Percentiles rank a stretch among this genome's conserved stretches.
phyloP scores from a whole-genome alignment of 2,888 invertebrate species.

The Cordilura impudica region DNA sequence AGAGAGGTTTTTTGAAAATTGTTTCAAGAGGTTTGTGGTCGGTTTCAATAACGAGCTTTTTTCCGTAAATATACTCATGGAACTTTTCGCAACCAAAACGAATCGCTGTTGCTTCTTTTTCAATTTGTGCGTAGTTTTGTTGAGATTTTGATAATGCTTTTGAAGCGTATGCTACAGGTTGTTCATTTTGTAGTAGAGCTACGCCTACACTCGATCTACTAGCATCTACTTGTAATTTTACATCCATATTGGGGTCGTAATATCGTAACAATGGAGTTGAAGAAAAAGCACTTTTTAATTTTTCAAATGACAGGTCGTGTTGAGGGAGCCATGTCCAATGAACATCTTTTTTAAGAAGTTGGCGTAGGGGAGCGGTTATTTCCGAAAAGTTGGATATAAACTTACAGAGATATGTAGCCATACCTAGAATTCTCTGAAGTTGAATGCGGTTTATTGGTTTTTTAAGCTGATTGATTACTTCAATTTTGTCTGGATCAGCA shows the following conservation, averaged over 20 bases:
- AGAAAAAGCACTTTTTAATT: constrained; percentile 41
- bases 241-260: constrained; percentile 65
- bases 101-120: constrained; percentile 71
- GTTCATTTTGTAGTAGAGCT: constrained; percentile 69
- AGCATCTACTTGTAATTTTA: constrained; percentile 65
- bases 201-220: constrained; percentile 66
- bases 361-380: constrained; percentile 22
- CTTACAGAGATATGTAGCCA: constrained; percentile 23
- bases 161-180: too few relatives aligned
- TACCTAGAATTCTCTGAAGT: constrained; percentile 50
- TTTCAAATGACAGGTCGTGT: constrained; percentile 45
- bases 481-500: constrained; percentile 65
- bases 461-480: constrained; percentile 64
- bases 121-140: constrained; percentile 64
- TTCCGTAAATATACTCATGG: constrained; percentile 37
- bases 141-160: constrained; percentile 60
- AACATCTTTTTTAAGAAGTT: constrained; percentile 46
- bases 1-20: constrained; percentile 3
- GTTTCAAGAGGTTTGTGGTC: neutral
- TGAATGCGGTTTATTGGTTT: constrained; percentile 45
- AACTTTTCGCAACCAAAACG: too few relatives aligned
- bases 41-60: constrained; percentile 63
- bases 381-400: constrained; percentile 42
- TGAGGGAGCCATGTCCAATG: constrained; percentile 29
- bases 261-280: constrained; percentile 65